Evolutionary conservation across 35 echinoderm and acorn worm species (phyloP).

Genomic region (Heliocidaris erythrogramma): DNA sequence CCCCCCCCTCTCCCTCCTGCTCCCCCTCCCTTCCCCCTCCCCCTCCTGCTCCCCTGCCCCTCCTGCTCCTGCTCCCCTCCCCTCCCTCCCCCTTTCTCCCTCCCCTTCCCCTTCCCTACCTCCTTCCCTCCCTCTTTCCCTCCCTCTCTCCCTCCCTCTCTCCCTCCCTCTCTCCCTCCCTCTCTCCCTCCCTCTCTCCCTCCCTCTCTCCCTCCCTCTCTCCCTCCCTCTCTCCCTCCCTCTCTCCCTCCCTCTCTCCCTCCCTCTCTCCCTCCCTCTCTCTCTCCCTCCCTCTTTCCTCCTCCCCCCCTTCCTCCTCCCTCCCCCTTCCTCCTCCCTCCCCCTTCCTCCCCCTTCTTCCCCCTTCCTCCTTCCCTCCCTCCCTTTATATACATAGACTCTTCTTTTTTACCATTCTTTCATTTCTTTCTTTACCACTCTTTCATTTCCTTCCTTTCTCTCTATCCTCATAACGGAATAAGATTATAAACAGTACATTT

Average conservation of each 20-base stretch:
- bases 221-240: neutral
- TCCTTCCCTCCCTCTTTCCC: neutral
- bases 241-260: too few relatives aligned
- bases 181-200: neutral
- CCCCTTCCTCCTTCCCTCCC: neutral
- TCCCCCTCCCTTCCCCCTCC: neutral
- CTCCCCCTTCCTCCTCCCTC: too few relatives aligned
- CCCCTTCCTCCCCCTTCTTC: neutral
- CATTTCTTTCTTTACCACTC: too few relatives aligned
- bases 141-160: neutral
- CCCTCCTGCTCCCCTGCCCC: too few relatives aligned
- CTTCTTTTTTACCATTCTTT: too few relatives aligned
- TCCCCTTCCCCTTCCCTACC: neutral
- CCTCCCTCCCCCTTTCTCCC: neutral
- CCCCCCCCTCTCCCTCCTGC: neutral
- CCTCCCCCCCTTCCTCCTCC: neutral
- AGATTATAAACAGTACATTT: too few relatives aligned
- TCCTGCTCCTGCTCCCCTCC: too few relatives aligned
- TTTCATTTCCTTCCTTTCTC: too few relatives aligned
- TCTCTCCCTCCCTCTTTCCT: neutral
- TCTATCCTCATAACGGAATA: too few relatives aligned
- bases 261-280: too few relatives aligned
- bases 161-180: neutral
- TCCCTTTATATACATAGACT: too few relatives aligned
- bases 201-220: neutral